Base-by-base conservation (phyloP, 2,113 vertebrate species). In the Gorilla gorilla region DNA sequence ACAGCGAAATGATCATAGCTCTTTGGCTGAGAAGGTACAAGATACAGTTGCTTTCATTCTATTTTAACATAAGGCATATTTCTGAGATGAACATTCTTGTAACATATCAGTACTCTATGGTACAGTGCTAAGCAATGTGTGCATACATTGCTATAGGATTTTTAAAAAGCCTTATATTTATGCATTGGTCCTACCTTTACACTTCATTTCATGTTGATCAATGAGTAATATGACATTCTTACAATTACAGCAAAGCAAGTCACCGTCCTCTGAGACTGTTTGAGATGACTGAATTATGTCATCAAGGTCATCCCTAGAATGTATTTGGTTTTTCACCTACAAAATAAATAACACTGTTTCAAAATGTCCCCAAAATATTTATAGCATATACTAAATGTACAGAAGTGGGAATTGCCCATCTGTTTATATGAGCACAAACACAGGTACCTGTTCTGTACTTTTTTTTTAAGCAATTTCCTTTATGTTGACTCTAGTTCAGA, bases 181-280 rank as follows among this genome's bases (percentile, higher is more conserved):
- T 40, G 50, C 14, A 48, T 45, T 23, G 17, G 17, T 38, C 93
- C 95, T 98, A 99, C 99, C 99, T 48, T 99, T 98, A 95, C 98
- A 98, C 83, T 98, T 97, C 25, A 98, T 97, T 73, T 98, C 98
- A 57, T 99, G 98, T 81, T 99, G 99, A 97, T 99, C 99, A 68
- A 99, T 98, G 32, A 99, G 98, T 73, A 99, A 96, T 83, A 99
- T 96, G 3, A 99, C 98, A 48, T 99, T 99, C 68, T 96, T 98
- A 96, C 98, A 99, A 61, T 98, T 98, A 72, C 98, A 98, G 0
- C 95, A 90, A 45, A 98, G 98, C 17, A 98, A 98, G 55, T 99
- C 98, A 0, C 93, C 95, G 57, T 99, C 99, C 35, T 99, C 99
- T 73, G 99, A 99, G 94, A 98, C 97, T 55, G 99, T 99, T 98